Conservation (phyloP, 1,140 invertebrate species). For the Scaptomyza montana region DNA sequence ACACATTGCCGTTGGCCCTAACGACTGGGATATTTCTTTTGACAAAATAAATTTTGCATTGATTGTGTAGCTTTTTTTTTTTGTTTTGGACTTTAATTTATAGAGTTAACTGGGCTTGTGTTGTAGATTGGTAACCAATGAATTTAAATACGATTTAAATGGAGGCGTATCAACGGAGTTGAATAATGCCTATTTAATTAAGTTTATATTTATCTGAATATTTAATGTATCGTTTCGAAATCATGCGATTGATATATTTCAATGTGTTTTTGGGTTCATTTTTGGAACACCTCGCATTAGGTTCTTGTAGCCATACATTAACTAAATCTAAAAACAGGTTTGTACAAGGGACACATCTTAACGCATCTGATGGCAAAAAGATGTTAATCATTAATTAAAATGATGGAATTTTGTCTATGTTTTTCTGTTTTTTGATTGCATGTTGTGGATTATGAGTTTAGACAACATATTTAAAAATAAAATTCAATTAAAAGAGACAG, state of each 20-base stretch:
- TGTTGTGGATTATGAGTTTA: too few relatives aligned
- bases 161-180: slow-evolving; percentile 16
- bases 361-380: too few relatives aligned
- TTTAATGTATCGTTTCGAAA: slow-evolving; percentile 22
- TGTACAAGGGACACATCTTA: too few relatives aligned
- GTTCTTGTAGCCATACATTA: background rate
- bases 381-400: too few relatives aligned
- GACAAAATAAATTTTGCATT: slow-evolving; percentile 37
- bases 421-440: too few relatives aligned
- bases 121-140: slow-evolving; percentile 21
- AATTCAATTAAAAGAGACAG: too few relatives aligned
- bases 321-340: background rate
- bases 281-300: background rate
- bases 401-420: too few relatives aligned
- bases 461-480: too few relatives aligned
- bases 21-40: slow-evolving; percentile 4
- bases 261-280: slow-evolving; percentile 1
- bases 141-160: slow-evolving; percentile 31
- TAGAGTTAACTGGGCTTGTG: slow-evolving; percentile 9
- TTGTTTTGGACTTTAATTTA: background rate
- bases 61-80: slow-evolving; percentile 14
- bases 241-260: background rate
- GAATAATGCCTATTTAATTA: slow-evolving; percentile 18
- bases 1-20: background rate
- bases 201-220: slow-evolving; percentile 8